These are phyloP conservation scores for Myrmophylax atrothorax DNA, from an alignment of 2,113 vertebrate genomes.

Conservation along the genomic window DNA sequence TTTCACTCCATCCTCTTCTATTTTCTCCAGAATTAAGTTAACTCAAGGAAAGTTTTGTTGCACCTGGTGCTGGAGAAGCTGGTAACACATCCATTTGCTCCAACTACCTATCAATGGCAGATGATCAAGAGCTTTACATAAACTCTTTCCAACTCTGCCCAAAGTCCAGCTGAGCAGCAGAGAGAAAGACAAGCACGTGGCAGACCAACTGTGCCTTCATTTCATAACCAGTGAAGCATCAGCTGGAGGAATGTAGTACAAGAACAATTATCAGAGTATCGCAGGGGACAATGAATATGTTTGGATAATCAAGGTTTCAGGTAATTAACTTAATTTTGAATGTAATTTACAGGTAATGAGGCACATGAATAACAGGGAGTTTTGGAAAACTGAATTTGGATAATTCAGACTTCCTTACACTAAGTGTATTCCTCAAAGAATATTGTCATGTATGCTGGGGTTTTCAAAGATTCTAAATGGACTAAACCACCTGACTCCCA, in stretches of 20 bases:
- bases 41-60: neutral
- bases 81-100: neutral
- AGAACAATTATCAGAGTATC: slow-evolving; percentile 48
- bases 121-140: neutral
- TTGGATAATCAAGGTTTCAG: slow-evolving; percentile 41
- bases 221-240: neutral
- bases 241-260: neutral
- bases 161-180: neutral
- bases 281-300: neutral
- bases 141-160: neutral
- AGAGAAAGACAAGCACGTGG: neutral
- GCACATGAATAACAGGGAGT: slow-evolving; percentile 44
- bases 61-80: neutral
- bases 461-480: neutral
- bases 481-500: neutral
- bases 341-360: slow-evolving; percentile 56
- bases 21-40: neutral
- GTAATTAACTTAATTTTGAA: slow-evolving; percentile 54
- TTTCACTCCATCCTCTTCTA: neutral
- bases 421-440: neutral
- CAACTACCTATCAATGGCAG: neutral
- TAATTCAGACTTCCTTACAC: neutral
- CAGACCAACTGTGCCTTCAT: neutral
- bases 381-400: slow-evolving; percentile 12
- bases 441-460: neutral